Percentiles rank a stretch among this genome's conserved stretches.
phyloP scores from a whole-genome alignment of 1,140 invertebrate species.

The Meloidogyne hapla region DNA sequence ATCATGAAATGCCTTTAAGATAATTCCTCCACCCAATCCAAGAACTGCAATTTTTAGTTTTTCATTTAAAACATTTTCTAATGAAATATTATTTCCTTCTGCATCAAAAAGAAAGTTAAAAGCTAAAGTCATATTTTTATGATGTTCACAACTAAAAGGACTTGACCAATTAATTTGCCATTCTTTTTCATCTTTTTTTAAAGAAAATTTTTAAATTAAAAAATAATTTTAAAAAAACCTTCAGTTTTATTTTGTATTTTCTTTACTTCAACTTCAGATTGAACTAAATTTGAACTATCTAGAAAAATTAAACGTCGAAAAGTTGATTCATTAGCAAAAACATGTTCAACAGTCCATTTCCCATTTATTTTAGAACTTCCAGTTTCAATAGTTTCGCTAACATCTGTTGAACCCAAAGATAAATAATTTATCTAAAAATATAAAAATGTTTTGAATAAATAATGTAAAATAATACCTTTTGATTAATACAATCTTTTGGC shows the following conservation, averaged over 20 bases:
- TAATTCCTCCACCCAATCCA: slow-evolving; percentile 47
- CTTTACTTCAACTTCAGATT: slow-evolving; percentile 54
- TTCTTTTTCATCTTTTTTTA: slow-evolving; percentile 5
- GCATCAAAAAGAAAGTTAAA: slow-evolving; percentile 40
- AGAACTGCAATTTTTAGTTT: slow-evolving; percentile 44
- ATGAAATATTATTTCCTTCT: not conserved
- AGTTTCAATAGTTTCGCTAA: slow-evolving; percentile 36
- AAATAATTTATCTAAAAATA: slow-evolving; percentile 51
- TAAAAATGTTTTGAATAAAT: slow-evolving; percentile 9
- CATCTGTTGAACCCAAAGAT: slow-evolving; percentile 50
- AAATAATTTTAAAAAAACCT: slow-evolving; percentile 19
- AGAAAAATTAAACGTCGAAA: slow-evolving; percentile 53
- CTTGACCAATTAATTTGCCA: slow-evolving; percentile 22
- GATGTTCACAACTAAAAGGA: slow-evolving; percentile 55
- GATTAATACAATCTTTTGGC: slow-evolving; percentile 27
- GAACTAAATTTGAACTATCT: slow-evolving; percentile 43
- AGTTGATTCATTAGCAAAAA: slow-evolving; percentile 27
- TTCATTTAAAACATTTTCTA: slow-evolving; percentile 13
- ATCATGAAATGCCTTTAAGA: slow-evolving; percentile 21
- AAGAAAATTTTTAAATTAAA: not conserved
- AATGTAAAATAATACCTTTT: slow-evolving; percentile 27
- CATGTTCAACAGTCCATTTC: slow-evolving; percentile 56
- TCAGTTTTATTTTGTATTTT: not conserved
- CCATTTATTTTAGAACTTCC: slow-evolving; percentile 53
- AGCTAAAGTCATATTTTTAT: slow-evolving; percentile 37